phyloP scores from a whole-genome alignment of 2,113 vertebrate genomes.

The Pristiophorus japonicus region DNA sequence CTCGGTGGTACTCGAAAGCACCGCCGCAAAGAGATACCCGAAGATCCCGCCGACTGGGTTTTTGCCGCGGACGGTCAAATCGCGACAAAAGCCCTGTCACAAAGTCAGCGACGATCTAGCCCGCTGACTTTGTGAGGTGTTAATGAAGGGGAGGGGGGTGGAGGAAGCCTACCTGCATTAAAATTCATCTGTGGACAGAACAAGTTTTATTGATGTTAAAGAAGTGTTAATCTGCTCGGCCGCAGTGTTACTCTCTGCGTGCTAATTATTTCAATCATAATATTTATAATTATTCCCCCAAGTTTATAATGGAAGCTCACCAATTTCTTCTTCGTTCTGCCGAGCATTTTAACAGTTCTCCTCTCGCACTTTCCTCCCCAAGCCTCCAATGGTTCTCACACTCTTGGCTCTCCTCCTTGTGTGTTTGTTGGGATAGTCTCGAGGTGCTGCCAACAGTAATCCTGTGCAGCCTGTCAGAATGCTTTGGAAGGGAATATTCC shows the following conservation, averaged over 20 bases:
- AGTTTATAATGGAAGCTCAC: not conserved
- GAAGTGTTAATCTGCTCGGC: not conserved
- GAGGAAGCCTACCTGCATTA: not conserved
- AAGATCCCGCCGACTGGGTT: no score
- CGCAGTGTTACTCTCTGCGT: not conserved
- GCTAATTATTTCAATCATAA: not conserved
- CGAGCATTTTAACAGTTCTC: not conserved
- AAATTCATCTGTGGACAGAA: not conserved
- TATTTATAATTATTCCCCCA: not conserved
- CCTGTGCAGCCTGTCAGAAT: constrained; percentile 3
- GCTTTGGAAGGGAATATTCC: not conserved
- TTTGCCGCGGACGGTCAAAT: no score
- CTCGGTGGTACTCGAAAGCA: no score
- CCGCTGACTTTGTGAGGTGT: not conserved
- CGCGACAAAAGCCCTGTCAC: no score
- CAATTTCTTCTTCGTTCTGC: not conserved
- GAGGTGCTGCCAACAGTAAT: not conserved
- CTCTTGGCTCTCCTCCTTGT: not conserved
- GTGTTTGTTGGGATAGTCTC: not conserved
- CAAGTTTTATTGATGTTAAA: not conserved
- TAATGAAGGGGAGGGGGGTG: not conserved
- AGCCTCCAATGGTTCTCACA: not conserved
- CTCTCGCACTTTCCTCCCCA: not conserved
- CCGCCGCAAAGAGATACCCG: no score
- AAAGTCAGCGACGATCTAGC: no score